Base-by-base conservation (phyloP, 2,113 vertebrate species). In the Callorhinus ursinus region DNA sequence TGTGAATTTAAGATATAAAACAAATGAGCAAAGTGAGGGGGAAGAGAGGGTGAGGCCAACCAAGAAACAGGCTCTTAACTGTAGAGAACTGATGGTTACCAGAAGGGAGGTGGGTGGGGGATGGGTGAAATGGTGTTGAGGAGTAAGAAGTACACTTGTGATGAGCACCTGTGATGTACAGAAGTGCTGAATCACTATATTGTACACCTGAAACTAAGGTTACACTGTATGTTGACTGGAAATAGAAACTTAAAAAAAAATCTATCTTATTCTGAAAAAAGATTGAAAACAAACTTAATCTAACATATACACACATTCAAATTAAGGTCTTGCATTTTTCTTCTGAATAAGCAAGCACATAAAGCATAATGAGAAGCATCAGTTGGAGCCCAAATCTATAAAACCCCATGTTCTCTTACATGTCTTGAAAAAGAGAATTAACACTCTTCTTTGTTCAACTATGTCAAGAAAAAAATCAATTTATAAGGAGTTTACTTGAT, bases 321-420 rank as follows among this genome's bases (percentile, higher is more conserved):
- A 96, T 74, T 53, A 87, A 93, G 14, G 90, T 86, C 49, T 51
- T 63, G 31, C 24, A 61, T 79, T 90, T 97, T 98, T 77, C 39
- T 84, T 31, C 53, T 51, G 5, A 21, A 18, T 26, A 95, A 90
- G 39, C 49, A 90, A 90, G 53, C 49, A 24, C 8, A 53, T 65
- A 65, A 96, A 67, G 24, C 90, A n/a, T 80, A 88, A 80, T 49
- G 88, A 93, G 31, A 97, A 49, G 26, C 55, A 46, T 51, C 28
- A 57, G 31, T 76, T 98, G 42, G 42, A 65, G 1, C 1, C 76
- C 84, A 95, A 16, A 93, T 77, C 67, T 94, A 59, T 88, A 80
- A 87, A 97, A 65, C 39, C 10, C 5, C 26, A 19, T 0, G 0
- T 69, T 96, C 1, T 81, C 82, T 95, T 46, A 95, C 77, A n/a